Percentiles rank a stretch among this genome's conserved stretches.
phyloP scores from a whole-genome alignment of 2,113 vertebrate species.

The Brienomyrus longianalis region DNA sequence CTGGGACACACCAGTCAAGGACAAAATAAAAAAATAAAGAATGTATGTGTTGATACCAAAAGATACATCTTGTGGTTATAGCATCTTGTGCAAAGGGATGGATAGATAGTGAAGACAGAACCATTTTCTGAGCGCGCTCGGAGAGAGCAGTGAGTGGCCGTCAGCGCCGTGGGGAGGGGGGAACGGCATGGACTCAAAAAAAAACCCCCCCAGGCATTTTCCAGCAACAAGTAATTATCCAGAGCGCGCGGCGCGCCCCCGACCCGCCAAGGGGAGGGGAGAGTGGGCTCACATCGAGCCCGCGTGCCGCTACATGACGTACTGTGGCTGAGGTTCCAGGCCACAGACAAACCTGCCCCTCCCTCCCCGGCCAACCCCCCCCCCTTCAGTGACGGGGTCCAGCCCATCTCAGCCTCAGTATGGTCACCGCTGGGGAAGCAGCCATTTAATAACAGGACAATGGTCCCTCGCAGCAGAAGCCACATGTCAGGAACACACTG shows the following conservation, averaged over 20 bases:
- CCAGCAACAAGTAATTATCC: neutral
- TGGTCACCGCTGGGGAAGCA: slow-evolving; percentile 58
- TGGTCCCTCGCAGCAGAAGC: slow-evolving; percentile 58
- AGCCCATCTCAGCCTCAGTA: slow-evolving; percentile 56
- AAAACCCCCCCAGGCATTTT: neutral
- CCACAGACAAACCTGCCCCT: neutral
- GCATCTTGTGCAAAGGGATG: neutral
- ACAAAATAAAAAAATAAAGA: neutral
- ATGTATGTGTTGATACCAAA: neutral
- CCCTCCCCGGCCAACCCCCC: slow-evolving; percentile 13
- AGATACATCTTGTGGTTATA: neutral
- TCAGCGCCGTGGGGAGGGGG: neutral
- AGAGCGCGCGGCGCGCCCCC: neutral
- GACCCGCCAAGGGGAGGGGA: neutral
- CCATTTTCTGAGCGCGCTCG: neutral
- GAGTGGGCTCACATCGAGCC: neutral
- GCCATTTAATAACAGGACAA: slow-evolving; percentile 66
- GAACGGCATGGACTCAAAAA: neutral
- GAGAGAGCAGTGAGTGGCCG: neutral
- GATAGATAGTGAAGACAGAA: neutral
- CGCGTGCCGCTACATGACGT: neutral
- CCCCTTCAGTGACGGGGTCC: slow-evolving; percentile 40
- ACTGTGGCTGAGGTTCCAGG: neutral
- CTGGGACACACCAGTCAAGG: neutral
- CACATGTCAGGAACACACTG: slow-evolving; percentile 47